Conservation (phyloP, 2,888 invertebrate species). For the Cotesia congregata region DNA sequence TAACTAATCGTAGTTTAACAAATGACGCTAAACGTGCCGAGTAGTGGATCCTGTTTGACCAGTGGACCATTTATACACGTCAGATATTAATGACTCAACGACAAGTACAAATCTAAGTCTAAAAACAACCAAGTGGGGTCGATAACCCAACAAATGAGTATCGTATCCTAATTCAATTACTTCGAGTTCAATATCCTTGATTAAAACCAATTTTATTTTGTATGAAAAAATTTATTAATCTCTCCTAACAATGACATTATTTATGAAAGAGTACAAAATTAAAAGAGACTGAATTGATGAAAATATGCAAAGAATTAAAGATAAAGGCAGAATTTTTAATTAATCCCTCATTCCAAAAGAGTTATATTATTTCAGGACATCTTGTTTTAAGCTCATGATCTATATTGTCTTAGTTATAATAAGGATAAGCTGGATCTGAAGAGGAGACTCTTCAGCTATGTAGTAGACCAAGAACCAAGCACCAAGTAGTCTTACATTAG, state of each 20-base stretch:
- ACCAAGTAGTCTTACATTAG: neutral
- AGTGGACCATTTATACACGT: neutral
- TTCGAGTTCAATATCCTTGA: neutral
- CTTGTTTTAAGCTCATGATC: neutral
- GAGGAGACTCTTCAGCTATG: neutral
- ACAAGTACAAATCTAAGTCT: slow-evolving; percentile 17
- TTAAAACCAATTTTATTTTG: neutral
- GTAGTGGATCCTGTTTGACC: slow-evolving; percentile 17
- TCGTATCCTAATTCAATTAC: neutral
- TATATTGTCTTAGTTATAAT: neutral
- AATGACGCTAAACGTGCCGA: neutral
- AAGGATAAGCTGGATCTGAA: neutral
- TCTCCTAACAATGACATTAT: neutral
- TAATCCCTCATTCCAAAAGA: neutral
- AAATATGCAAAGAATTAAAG: neutral
- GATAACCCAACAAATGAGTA: slow-evolving; percentile 12
- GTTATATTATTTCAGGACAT: neutral
- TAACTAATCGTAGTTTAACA: neutral
- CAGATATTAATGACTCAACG: slow-evolving; percentile 21
- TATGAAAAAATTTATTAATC: neutral
- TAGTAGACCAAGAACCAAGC: neutral
- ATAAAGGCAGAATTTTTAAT: neutral
- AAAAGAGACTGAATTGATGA: neutral
- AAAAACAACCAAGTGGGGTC: slow-evolving; percentile 3
- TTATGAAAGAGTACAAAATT: neutral